Evolutionary conservation across 2,888 invertebrate species (phyloP), one percentile per base, ranked within the genome.

Genomic region (Flexamia atlantica): DNA sequence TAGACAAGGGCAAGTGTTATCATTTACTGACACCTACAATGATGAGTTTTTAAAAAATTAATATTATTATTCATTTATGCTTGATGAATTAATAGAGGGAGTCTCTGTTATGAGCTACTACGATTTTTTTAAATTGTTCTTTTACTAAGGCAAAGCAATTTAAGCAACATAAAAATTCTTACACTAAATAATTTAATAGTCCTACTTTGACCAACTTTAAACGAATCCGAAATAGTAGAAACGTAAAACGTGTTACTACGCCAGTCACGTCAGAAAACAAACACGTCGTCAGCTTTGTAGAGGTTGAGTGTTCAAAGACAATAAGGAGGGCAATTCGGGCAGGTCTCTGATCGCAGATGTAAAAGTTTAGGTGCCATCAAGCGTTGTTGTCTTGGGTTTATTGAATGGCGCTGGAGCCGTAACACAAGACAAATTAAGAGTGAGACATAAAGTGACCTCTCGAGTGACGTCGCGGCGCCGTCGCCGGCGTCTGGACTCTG

Each of bases 341-440:
- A 40, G 36, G 70, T 70, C 76, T 50, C 76, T 46, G 76, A 28
- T 28, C 42, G 50, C 76, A 76, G 76, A 76, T 76, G 76, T 76
- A 50, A 76, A 76, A 76, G 76, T 76, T 76, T 76, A 76, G 50
- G 76, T 76, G 46, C 30, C 76, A 76, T 76, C 76, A 76, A 76
- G 50, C 25, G 76, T 76, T 76, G 76, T 76, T 76, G 76, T 76
- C 76, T 76, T 76, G 76, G 76, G 76, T 76, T 76, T 76, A 76
- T 76, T 76, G 76, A 76, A 76, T 76, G 76, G 76, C 76, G 2
- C 23, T 72, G 25, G 25, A 76, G 76, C 28, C 76, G 76, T 76
- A 46, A 76, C 76, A 76, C 76, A 76, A 76, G 76, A 76, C 76
- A 76, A 76, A 76, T 76, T 76, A 76, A 76, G 76, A 76, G 76